A percentile compares a stretch with the other conserved stretches of the same genome.
Conservation (phyloP, 2,888 invertebrate species). For the Pardosa pseudoannulata region DNA sequence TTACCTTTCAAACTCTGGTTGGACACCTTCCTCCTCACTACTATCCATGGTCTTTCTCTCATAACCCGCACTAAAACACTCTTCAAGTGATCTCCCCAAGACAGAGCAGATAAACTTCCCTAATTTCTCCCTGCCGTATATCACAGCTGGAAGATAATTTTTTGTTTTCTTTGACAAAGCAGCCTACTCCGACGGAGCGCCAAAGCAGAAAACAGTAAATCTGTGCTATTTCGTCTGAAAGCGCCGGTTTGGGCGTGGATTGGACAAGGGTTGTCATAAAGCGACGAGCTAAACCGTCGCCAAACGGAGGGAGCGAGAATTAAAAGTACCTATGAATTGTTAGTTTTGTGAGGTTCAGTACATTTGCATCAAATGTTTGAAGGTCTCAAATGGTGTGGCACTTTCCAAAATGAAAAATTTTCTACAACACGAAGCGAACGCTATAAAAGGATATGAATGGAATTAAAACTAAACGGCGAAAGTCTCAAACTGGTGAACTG, state of each 20-base stretch:
- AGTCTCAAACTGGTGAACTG: too few species aligned
- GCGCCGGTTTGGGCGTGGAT: background rate
- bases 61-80: background rate
- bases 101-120: background rate
- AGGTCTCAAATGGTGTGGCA: too few species aligned
- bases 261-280: background rate
- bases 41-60: constrained; percentile 53
- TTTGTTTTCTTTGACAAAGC: background rate
- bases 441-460: too few species aligned
- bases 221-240: background rate
- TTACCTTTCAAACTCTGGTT: constrained; percentile 37
- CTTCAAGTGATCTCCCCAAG: background rate
- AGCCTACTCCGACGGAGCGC: background rate
- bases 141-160: constrained; percentile 3
- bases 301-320: too few species aligned
- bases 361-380: too few species aligned
- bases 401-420: too few species aligned
- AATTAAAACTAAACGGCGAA: too few species aligned
- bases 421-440: too few species aligned
- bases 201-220: constrained; percentile 11
- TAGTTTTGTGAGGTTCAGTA: too few species aligned
- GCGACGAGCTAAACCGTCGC: background rate
- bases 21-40: constrained; percentile 28
- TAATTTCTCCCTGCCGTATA: background rate
- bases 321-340: too few species aligned